Base-by-base conservation (phyloP, 2,113 vertebrate genomes). In the Tetraodon nigroviridis region DNA sequence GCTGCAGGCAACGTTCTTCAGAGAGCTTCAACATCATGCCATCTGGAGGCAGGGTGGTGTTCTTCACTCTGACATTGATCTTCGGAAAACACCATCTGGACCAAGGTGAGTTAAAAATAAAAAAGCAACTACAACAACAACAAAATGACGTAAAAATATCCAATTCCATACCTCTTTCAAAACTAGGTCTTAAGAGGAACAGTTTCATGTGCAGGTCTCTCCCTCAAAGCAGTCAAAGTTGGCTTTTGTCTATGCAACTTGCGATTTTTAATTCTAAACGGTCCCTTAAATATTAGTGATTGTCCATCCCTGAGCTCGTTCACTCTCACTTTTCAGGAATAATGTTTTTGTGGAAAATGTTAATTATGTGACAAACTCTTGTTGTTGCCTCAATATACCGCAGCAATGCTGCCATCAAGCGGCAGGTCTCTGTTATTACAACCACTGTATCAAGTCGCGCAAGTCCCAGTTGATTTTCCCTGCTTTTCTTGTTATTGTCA, bases 41-140 rank as follows among this genome's bases (percentile, higher is more conserved):
- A 87, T 87, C 88, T 88, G 87, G 76, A 84, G 74, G 77, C 46
- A 75, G 68, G 69, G 63, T 75, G 78, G 69, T 76, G 75, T 56
- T 62, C 75, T 83, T 82, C 77, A 64, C 66, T 61, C 82, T 77
- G 79, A 82, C 76, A 87, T 89, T 76, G 68, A 88, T 89, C 84
- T 86, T 88, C 73, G 79, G 66, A 54, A 22, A 61, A 63, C 61
- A 72, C 85, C 82, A 88, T 87, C 84, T 89, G 86, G 69, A 47
- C 59, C 32, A 83, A 89, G 86, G 84, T 87, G 81, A 58, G 84
- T 83, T 71, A 69, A 79, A 74, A 79, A 71, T 57, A n/a, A 13
- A 57, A 68, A 76, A 63, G 32, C 67, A 69, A 22, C 42, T 64
- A 58, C n/a, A 55, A 67, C 60, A 59, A 63, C 11, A 37, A 32